Base-by-base conservation (phyloP, 2,113 vertebrate species). In the Chaetura pelagica region DNA sequence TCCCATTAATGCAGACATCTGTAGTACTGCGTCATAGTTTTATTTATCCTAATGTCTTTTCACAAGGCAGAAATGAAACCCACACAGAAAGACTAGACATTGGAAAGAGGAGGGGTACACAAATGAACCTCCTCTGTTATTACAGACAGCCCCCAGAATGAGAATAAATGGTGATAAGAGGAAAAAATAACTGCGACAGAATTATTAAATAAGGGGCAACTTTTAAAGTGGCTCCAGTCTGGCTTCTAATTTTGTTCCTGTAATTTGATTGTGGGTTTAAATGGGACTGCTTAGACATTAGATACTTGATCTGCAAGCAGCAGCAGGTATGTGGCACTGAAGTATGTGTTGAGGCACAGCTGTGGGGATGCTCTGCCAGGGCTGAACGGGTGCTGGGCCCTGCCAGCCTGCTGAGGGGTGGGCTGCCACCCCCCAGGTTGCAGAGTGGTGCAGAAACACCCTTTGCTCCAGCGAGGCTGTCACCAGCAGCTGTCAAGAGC, bases 181-280 rank as follows among this genome's bases (percentile, higher is more conserved):
- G 61, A 64, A 90, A 49, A 95, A 96, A 96, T 86, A 93, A 59
- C 88, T 86, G 90, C 30, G 2, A 55, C 64, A 26, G 88, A 93
- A 92, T 94, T 96, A 96, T 96, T 96, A 55, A 93, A 95, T 96
- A 87, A 93, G 83, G 92, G 52, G 42, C 68, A 95, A 95, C 64
- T 96, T 96, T 93, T 91, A 91, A 95, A 96, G 91, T 84, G 95
- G 94, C 95, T 95, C 95, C 95, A 97, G 94, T 96, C 95, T 97
- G 95, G 91, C 93, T 96, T 97, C 94, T 95, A 94, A 97, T 97
- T 96, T 84, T 72, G 87, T 79, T 91, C 66, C 73, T 48, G 20
- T 96, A 91, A 96, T 97, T 96, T 76, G 74, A 95, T 97, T 95
- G 91, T 14, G 94, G 84, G n/a, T 96, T 95, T 94, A 94, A 94